Percentiles rank a stretch among this genome's conserved stretches.
Conservation (phyloP, 2,113 vertebrate genomes). For the Cololabis saira region DNA sequence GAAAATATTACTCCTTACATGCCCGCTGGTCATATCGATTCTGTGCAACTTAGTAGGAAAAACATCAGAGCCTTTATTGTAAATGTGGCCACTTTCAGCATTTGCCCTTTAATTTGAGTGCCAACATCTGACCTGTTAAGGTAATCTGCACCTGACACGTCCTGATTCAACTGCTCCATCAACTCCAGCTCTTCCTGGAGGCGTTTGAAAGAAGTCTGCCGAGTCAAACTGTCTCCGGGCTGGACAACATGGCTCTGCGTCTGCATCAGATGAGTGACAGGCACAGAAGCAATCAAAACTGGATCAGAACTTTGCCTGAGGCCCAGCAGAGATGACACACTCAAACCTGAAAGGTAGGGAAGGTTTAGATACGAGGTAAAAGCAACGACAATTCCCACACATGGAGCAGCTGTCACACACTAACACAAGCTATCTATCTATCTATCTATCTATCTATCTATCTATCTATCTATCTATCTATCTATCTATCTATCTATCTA, state of each 20-base stretch:
- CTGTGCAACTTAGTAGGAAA: too few species aligned
- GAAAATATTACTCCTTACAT: too few species aligned
- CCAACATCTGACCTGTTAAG: conserved; percentile 9
- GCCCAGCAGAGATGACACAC: conserved; percentile 21
- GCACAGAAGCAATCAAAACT: conserved; percentile 54
- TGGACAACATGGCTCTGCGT: conserved; percentile 42
- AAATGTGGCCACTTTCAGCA: too few species aligned
- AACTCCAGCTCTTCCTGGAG: conserved; percentile 49
- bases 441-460: too few species aligned
- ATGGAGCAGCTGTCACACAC: conserved; percentile 4
- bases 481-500: too few species aligned
- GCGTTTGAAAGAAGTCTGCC: conserved; percentile 51
- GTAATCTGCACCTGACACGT: conserved; percentile 42
- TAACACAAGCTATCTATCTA: too few species aligned
- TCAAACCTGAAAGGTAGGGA: conserved; percentile 9
- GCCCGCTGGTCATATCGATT: too few species aligned
- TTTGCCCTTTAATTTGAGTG: background rate
- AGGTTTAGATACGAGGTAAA: conserved; percentile 10
- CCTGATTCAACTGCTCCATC: conserved; percentile 32
- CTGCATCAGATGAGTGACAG: conserved; percentile 56
- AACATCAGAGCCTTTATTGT: too few species aligned
- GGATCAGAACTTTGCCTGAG: conserved; percentile 35
- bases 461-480: too few species aligned
- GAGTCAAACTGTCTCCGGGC: conserved; percentile 53
- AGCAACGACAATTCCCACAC: conserved; percentile 12